These are phyloP conservation scores for Hipposideros armiger DNA, from an alignment of 2,113 vertebrate genomes.

Conservation along the genomic window DNA sequence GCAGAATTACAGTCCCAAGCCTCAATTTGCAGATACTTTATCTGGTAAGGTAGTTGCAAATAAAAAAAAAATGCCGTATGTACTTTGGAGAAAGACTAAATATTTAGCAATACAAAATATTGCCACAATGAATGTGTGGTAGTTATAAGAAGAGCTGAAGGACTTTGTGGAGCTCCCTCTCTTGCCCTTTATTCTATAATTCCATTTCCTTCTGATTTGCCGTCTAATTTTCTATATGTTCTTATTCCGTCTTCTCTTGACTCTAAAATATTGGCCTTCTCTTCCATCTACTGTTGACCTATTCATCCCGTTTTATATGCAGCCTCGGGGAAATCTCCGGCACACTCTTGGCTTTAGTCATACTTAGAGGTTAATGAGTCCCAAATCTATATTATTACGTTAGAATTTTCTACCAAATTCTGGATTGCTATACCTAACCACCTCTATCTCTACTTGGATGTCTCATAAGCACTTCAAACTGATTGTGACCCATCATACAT, in stretches of 20 bases:
- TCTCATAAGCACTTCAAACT: neutral
- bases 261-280: neutral
- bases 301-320: neutral
- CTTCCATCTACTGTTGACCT: neutral
- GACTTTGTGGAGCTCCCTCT: neutral
- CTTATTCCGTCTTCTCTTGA: neutral
- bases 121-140: neutral
- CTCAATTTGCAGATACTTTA: neutral
- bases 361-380: neutral
- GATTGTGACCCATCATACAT: neutral
- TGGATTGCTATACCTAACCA: neutral
- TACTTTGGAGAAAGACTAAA: neutral
- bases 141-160: neutral
- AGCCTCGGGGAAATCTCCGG: neutral
- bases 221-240: neutral
- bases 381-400: neutral
- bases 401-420: constrained; percentile 20
- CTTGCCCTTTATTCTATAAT: neutral
- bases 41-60: neutral
- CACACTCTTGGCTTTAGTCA: neutral
- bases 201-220: neutral
- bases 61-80: neutral
- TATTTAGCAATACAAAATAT: neutral
- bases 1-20: neutral
- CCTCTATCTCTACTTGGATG: neutral